These are phyloP conservation scores for Gerris lacustris DNA, from an alignment of 2,888 invertebrate species.

Conservation along the genomic window DNA sequence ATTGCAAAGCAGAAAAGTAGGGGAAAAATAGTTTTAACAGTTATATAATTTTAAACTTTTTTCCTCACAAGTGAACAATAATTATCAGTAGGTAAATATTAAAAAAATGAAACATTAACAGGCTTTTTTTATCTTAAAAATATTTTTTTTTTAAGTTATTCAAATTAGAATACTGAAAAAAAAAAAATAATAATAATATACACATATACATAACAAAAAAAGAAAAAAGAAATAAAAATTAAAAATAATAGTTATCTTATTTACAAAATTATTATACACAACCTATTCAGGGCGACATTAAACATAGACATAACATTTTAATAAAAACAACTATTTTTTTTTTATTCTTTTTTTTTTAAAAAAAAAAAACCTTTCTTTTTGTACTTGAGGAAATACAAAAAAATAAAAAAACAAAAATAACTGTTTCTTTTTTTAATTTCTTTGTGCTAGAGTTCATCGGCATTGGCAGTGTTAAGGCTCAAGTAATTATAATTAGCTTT, in stretches of 20 bases:
- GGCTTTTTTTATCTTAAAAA: too few species aligned
- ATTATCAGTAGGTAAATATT: too few species aligned
- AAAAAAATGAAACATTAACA: too few species aligned
- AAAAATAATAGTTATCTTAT: neutral
- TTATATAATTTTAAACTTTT: too few species aligned
- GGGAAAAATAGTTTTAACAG: too few species aligned
- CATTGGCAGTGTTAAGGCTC: neutral
- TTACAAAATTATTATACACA: slow-evolving; percentile 1
- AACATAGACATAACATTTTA: neutral
- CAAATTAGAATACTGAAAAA: neutral
- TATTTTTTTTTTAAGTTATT: too few species aligned
- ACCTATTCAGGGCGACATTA: neutral
- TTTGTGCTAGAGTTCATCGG: neutral
- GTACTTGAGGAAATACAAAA: neutral
- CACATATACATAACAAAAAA: neutral
- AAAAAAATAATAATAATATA: neutral
- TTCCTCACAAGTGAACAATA: too few species aligned
- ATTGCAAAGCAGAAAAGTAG: too few species aligned
- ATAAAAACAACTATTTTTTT: neutral
- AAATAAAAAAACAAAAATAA: neutral
- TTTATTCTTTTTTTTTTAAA: neutral
- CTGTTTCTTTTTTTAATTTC: neutral
- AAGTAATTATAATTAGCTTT: too few species aligned
- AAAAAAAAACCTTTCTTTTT: neutral
- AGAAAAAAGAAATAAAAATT: neutral